Evolutionary conservation across 2,113 vertebrate species (phyloP).

Genomic region (Cheilinus undulatus): DNA sequence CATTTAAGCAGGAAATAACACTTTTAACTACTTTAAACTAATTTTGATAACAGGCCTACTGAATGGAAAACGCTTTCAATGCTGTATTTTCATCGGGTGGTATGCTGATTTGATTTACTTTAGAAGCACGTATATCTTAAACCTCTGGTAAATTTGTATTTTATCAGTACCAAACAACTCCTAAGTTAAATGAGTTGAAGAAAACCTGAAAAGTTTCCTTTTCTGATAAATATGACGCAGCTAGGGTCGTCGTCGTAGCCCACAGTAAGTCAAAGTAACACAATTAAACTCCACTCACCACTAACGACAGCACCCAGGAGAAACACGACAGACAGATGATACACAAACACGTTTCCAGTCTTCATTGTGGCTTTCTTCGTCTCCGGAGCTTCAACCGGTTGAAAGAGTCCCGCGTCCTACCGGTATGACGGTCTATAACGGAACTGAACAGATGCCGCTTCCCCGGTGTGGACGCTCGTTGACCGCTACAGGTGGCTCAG

Average conservation of each 20-base stretch:
- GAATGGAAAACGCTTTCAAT: no score
- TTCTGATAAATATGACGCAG: background rate
- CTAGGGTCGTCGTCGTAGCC: background rate
- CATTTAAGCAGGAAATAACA: no score
- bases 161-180: no score
- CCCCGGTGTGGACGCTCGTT: conserved; percentile 12
- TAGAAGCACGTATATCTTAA: no score
- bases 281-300: conserved; percentile 55
- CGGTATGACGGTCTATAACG: conserved; percentile 3
- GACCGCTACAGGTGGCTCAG: conserved; percentile 68
- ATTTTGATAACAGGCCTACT: no score
- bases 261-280: background rate
- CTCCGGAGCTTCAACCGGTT: background rate
- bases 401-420: background rate
- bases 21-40: no score
- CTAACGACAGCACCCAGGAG: conserved; percentile 18
- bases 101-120: no score
- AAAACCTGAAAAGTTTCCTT: no score
- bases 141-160: no score
- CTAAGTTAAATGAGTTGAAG: no score
- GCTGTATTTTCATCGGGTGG: no score
- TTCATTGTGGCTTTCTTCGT: background rate
- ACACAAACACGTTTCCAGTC: conserved; percentile 42
- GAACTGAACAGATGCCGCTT: background rate
- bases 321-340: conserved; percentile 7